Base-by-base conservation (phyloP, 1,140 invertebrate genomes). In the Thereuonema tuberculata region DNA sequence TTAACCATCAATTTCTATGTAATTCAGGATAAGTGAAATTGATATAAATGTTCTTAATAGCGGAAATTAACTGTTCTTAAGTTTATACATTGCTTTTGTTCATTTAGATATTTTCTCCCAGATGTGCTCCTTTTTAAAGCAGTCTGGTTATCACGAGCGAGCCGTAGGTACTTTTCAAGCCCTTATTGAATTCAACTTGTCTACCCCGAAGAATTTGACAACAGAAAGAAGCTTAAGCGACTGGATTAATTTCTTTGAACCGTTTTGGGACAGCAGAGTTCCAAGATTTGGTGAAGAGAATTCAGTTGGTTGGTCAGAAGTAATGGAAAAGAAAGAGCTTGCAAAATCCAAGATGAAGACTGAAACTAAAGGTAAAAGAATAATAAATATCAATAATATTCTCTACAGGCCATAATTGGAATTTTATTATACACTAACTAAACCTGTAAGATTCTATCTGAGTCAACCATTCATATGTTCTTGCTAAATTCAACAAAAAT, bases 261-360 rank as follows among this genome's bases (percentile, higher is more conserved):
- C 70, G 49, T 79, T 78, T 64, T 78, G 77, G 77, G 76, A 78
- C 57, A 75, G 73, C 65, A 67, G 70, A 28, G 67, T 70, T 27
- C 61, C 75, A n/a, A 66, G 75, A 59, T 69, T 77, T 67, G 77
- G 76, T 21, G 75, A 76, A 64, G 61, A 63, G 20, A 65, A 64
- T n/a, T 69, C 75, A 5, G 61, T 62, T 50, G 76, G 76, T 0
- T 78, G 76, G 76, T 63, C 60, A 14, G 60, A 66, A 15, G 73
- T 73, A 62, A 62, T 69, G 60, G 50, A 61, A 23, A 56, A 64
- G 9, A 65, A 65, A 56, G 58, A 61, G 12, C 26, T 61, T 3
- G 58, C 62, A 9, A 37, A n/a, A 27, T 47, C 59, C n/a, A 57
- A 57, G 29, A 46, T 58, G 46, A 26, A 28, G 60, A 63, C 53